Conservation (phyloP, 2,113 vertebrate species). For the Gulo gulo region DNA sequence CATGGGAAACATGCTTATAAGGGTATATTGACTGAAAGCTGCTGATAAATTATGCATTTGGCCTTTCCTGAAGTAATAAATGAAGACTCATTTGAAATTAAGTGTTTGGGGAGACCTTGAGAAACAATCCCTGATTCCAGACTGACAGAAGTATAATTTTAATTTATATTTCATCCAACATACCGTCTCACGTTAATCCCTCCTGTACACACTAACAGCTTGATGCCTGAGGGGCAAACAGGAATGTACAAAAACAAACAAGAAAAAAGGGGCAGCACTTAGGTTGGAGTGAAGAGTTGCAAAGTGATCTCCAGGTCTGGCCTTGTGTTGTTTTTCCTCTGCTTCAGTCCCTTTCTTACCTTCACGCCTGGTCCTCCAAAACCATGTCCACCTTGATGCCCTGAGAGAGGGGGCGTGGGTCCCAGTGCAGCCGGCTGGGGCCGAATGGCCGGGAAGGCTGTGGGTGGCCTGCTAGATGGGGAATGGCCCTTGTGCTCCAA, state of each 20-base stretch:
- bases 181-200: slow-evolving; percentile 80
- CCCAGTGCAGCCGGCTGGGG: rapidly evolving
- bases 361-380: not conserved
- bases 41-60: slow-evolving; percentile 82
- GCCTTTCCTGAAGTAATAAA: slow-evolving; percentile 81
- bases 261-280: slow-evolving; percentile 58
- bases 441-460: not conserved
- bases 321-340: slow-evolving; percentile 46
- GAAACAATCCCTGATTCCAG: slow-evolving; percentile 81
- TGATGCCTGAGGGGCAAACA: slow-evolving; percentile 82
- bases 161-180: slow-evolving; percentile 85
- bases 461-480: not conserved
- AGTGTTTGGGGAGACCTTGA: slow-evolving; percentile 82
- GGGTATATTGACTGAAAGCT: slow-evolving; percentile 77
- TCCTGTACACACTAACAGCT: slow-evolving; percentile 81
- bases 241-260: slow-evolving; percentile 70
- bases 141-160: slow-evolving; percentile 84
- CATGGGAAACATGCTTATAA: slow-evolving; percentile 72
- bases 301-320: slow-evolving; percentile 43
- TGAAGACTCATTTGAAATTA: slow-evolving; percentile 82
- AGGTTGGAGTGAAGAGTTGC: slow-evolving; percentile 16
- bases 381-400: not conserved
- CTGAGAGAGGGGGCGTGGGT: not conserved
- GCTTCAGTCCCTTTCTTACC: slow-evolving; percentile 50
- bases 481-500: rapidly evolving